phyloP scores from a whole-genome alignment of 2,113 vertebrate genomes.

The Lathamus discolor region DNA sequence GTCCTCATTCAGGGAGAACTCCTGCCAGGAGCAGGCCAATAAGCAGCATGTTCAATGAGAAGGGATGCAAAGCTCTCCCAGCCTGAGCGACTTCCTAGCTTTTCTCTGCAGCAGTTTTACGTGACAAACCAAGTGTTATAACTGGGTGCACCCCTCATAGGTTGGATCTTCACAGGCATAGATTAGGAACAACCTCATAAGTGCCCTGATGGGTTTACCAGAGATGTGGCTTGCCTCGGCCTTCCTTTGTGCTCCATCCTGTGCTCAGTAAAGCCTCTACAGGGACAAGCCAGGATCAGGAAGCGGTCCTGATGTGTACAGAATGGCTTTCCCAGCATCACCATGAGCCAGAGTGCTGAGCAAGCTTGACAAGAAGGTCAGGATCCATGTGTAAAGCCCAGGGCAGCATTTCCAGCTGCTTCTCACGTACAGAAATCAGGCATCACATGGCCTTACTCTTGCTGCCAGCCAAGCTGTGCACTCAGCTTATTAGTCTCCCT shows the following conservation, averaged over 20 bases:
- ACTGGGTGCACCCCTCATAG: background rate
- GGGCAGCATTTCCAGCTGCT: conserved; percentile 22
- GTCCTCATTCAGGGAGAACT: background rate
- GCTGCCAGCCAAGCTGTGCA: background rate
- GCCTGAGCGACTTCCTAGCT: background rate
- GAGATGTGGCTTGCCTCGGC: background rate
- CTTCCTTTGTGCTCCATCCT: background rate
- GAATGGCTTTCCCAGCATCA: background rate
- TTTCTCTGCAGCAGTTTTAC: background rate
- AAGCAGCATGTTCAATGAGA: background rate
- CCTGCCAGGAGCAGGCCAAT: background rate
- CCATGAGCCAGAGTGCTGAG: background rate
- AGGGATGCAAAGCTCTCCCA: background rate
- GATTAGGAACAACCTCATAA: background rate
- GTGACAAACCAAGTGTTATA: background rate
- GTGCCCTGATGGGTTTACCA: background rate
- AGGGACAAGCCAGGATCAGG: background rate
- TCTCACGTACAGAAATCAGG: background rate
- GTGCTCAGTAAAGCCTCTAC: background rate
- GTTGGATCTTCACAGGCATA: background rate
- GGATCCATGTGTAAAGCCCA: background rate
- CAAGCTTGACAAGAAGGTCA: background rate
- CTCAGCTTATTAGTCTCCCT: background rate
- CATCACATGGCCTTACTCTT: background rate
- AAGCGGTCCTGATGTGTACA: background rate